Conservation (phyloP, 2,888 invertebrate species). For the Phortica okadai region DNA sequence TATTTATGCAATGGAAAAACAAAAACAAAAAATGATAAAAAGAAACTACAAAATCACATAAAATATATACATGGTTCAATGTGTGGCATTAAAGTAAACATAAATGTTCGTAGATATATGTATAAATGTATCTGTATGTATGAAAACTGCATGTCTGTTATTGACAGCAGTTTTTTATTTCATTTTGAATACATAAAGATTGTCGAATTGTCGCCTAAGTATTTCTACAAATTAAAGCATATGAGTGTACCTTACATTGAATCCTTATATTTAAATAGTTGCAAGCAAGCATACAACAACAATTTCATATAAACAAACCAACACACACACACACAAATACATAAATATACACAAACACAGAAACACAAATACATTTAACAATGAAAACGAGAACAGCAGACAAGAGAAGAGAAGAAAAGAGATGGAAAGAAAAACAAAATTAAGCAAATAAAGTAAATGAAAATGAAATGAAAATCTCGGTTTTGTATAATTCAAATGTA, state of each 20-base stretch:
- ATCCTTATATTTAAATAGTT: not conserved
- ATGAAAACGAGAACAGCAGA: not conserved
- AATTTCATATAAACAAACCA: not conserved
- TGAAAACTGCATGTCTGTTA: not conserved
- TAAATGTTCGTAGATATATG: constrained; percentile 16
- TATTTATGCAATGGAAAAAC: constrained; percentile 45
- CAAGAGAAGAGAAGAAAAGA: constrained; percentile 27
- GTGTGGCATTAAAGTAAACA: constrained; percentile 4
- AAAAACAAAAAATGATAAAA: constrained; percentile 32
- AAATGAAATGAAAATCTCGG: constrained; percentile 1
- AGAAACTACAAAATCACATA: constrained; percentile 39
- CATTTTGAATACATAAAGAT: not conserved
- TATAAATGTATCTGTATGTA: not conserved
- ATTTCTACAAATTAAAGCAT: not conserved
- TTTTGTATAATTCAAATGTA: constrained; percentile 25
- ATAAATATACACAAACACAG: not conserved
- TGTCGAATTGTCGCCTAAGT: not conserved
- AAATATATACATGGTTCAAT: constrained; percentile 26
- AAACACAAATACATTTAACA: constrained; percentile 16
- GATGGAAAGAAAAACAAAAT: not conserved
- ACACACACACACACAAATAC: not conserved
- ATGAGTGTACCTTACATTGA: constrained; percentile 22
- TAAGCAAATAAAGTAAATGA: constrained; percentile 26
- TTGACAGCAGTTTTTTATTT: not conserved
- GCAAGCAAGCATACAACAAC: not conserved